Evolutionary conservation across 2,797 vertebrate species (phyloP).

Genomic region (Malacoctenus gilli): DNA sequence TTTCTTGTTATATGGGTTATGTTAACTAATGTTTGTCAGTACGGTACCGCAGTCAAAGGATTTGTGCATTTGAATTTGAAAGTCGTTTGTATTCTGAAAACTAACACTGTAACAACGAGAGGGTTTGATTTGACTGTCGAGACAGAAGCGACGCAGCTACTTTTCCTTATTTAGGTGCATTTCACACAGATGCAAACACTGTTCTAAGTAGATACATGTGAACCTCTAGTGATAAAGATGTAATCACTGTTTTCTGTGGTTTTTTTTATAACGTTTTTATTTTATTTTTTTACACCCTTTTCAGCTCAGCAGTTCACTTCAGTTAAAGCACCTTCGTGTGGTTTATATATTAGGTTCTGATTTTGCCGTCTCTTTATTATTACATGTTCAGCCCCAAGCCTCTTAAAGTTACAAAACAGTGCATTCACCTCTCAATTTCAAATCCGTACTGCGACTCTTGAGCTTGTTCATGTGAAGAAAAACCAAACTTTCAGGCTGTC

Average conservation of each 20-base stretch:
- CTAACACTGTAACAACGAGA: conserved; percentile 24
- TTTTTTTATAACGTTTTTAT: no score
- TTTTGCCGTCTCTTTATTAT: conserved; percentile 23
- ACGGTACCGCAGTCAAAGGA: conserved; percentile 36
- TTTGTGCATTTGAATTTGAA: conserved; percentile 28
- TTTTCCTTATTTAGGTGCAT: conserved; percentile 15
- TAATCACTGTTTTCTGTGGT: no score
- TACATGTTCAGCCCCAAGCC: conserved; percentile 37
- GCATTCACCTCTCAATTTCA: no score
- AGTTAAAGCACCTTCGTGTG: conserved; percentile 1
- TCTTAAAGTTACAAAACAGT: conserved; percentile 51
- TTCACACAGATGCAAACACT: conserved; percentile 28
- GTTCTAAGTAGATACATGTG: conserved; percentile 31
- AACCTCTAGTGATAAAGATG: conserved; percentile 33
- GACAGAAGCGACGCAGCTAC: conserved; percentile 16
- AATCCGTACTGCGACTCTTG: background rate
- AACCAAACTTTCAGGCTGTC: conserved; percentile 37
- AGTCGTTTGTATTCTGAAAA: conserved; percentile 32
- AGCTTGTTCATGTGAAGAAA: conserved; percentile 38
- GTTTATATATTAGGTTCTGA: conserved; percentile 29
- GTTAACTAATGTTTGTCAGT: conserved; percentile 35
- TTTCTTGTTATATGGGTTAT: conserved; percentile 35
- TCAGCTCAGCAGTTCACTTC: conserved; percentile 21
- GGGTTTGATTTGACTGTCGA: conserved; percentile 20
- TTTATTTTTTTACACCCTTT: conserved; percentile 36